Evolutionary conservation across 2,113 vertebrate species (phyloP).

Genomic region (Alethe diademata): DNA sequence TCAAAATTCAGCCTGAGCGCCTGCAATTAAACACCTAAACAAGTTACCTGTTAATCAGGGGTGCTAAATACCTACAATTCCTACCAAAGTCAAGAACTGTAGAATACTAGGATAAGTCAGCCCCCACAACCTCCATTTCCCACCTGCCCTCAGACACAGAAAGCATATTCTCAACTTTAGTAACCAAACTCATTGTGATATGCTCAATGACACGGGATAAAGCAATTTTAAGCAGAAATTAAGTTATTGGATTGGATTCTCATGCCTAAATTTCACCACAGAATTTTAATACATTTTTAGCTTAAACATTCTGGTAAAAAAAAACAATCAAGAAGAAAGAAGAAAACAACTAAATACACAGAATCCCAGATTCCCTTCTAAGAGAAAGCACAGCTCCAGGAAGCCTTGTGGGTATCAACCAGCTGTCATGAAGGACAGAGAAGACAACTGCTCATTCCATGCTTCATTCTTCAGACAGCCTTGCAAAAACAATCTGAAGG

Average conservation of each 20-base stretch:
- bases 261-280: not conserved
- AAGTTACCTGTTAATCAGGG: not conserved
- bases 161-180: not conserved
- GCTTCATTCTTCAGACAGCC: not conserved
- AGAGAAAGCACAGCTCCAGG: not conserved
- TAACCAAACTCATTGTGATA: not conserved
- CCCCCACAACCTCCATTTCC: not conserved
- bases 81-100: not conserved
- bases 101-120: not conserved
- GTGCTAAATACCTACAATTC: not conserved
- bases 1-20: not conserved
- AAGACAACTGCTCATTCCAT: not conserved
- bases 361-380: not conserved
- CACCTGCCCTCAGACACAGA: not conserved
- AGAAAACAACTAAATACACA: not conserved
- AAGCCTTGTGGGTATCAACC: not conserved
- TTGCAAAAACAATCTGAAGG: not conserved
- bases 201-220: not conserved
- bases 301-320: not conserved
- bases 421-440: not conserved
- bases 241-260: not conserved
- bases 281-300: not conserved
- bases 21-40: not conserved
- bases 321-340: not conserved
- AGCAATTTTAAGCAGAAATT: not conserved